Conservation (phyloP, 1,140 invertebrate genomes). For the Drosophila burlai region DNA sequence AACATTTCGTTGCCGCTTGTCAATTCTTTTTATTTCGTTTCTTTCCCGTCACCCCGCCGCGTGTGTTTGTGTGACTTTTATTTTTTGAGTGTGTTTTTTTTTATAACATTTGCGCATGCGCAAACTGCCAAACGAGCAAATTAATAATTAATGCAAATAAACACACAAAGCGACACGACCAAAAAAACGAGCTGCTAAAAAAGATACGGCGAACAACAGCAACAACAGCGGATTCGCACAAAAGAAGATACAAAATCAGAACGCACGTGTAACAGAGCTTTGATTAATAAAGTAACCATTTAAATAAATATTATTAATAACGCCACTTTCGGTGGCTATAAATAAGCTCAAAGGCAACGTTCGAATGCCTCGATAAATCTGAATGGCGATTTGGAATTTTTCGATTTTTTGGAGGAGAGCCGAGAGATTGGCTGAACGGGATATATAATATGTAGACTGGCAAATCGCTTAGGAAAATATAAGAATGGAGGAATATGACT, state of each 20-base stretch:
- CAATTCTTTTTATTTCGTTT: constrained; percentile 27
- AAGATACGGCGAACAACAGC: constrained; percentile 31
- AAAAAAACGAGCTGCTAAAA: constrained; percentile 43
- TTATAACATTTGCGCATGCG: constrained; percentile 77
- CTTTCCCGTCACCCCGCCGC: neutral
- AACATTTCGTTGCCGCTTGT: constrained; percentile 64
- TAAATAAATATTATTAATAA: constrained; percentile 75
- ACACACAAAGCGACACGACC: constrained; percentile 61
- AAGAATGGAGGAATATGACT: constrained; percentile 12
- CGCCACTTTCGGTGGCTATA: constrained; percentile 59
- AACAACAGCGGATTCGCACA: constrained; percentile 43
- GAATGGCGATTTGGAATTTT: constrained; percentile 28
- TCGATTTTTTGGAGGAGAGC: too few relatives aligned
- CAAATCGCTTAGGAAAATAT: constrained; percentile 8
- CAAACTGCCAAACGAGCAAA: constrained; percentile 80
- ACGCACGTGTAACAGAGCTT: constrained; percentile 72
- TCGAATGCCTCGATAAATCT: constrained; percentile 20
- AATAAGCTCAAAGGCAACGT: constrained; percentile 57
- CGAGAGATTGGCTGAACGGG: neutral
- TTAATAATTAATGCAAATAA: constrained; percentile 84
- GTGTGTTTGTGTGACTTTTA: neutral
- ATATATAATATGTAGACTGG: constrained; percentile 10
- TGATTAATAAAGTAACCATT: constrained; percentile 75
- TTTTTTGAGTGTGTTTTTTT: constrained; percentile 21
- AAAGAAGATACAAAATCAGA: constrained; percentile 64